phyloP scores from a whole-genome alignment of 1,140 invertebrate species.

The Phortica variegata region DNA sequence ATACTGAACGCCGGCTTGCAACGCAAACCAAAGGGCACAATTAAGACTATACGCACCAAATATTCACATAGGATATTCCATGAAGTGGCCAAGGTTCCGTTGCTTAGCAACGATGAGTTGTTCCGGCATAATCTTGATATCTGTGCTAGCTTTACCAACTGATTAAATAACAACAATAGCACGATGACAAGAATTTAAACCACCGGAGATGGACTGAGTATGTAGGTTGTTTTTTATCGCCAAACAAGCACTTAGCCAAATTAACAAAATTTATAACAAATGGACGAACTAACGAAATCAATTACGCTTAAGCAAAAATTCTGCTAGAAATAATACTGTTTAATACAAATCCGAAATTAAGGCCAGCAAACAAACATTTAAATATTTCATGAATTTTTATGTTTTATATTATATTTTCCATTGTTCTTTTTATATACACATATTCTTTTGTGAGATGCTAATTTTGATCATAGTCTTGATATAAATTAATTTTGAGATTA shows the following conservation, averaged over 20 bases:
- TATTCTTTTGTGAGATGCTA: too few relatives aligned
- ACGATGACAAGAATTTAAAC: background rate
- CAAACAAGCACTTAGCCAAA: slow-evolving; percentile 45
- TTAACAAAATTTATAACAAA: slow-evolving; percentile 13
- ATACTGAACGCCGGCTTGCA: slow-evolving; percentile 77
- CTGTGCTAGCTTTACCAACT: slow-evolving; percentile 18
- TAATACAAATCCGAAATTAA: too few relatives aligned
- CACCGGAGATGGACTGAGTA: background rate
- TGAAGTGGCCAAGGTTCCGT: slow-evolving; percentile 73
- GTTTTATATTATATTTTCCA: too few relatives aligned
- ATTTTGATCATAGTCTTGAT: too few relatives aligned
- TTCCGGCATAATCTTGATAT: slow-evolving; percentile 46
- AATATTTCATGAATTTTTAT: too few relatives aligned
- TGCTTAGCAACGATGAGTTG: slow-evolving; percentile 59
- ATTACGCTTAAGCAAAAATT: too few relatives aligned
- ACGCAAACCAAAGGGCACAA: slow-evolving; percentile 70
- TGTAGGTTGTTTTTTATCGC: slow-evolving; percentile 5
- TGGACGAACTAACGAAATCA: too few relatives aligned
- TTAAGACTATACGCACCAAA: slow-evolving; percentile 87
- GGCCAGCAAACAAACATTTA: too few relatives aligned
- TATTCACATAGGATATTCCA: slow-evolving; percentile 95
- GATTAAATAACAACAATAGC: too few relatives aligned
- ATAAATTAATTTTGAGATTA: too few relatives aligned
- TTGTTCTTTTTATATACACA: too few relatives aligned
- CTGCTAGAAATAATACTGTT: too few relatives aligned